Evolutionary conservation across 2,113 vertebrate genomes (phyloP).

Genomic region (Osmerus eperlanus): DNA sequence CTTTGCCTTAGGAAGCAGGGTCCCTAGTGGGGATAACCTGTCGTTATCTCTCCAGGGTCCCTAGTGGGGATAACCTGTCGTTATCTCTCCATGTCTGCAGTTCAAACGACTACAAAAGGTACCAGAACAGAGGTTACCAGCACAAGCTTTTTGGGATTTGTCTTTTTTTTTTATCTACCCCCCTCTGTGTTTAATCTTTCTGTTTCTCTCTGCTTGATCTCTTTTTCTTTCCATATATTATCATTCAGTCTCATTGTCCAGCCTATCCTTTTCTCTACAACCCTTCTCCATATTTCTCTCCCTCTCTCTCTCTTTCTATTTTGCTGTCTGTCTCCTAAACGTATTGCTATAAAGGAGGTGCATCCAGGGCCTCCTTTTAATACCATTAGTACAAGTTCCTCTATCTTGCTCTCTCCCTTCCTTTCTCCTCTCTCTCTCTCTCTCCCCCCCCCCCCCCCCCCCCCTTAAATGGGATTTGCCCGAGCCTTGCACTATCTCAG

Average conservation of each 20-base stretch:
- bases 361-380: too few species aligned
- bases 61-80: too few species aligned
- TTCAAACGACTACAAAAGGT: constrained; percentile 34
- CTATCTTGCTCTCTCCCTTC: too few species aligned
- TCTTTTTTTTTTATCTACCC: constrained; percentile 24
- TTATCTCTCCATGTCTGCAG: constrained; percentile 43
- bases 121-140: constrained; percentile 40
- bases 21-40: constrained; percentile 37
- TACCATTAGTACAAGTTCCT: too few species aligned
- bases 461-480: neutral
- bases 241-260: constrained; percentile 18
- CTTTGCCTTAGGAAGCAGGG: constrained; percentile 33
- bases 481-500: neutral
- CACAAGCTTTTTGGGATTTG: constrained; percentile 11
- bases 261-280: constrained; percentile 11
- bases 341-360: too few species aligned
- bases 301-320: too few species aligned
- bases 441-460: neutral
- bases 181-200: constrained; percentile 27
- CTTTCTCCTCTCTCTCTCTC: neutral
- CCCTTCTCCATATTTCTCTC: neutral
- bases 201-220: constrained; percentile 7
- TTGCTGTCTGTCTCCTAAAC: too few species aligned
- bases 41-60: constrained; percentile 47
- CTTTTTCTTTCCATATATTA: constrained; percentile 23